phyloP scores from a whole-genome alignment of 2,797 vertebrate species.

The Rhincodon typus region DNA sequence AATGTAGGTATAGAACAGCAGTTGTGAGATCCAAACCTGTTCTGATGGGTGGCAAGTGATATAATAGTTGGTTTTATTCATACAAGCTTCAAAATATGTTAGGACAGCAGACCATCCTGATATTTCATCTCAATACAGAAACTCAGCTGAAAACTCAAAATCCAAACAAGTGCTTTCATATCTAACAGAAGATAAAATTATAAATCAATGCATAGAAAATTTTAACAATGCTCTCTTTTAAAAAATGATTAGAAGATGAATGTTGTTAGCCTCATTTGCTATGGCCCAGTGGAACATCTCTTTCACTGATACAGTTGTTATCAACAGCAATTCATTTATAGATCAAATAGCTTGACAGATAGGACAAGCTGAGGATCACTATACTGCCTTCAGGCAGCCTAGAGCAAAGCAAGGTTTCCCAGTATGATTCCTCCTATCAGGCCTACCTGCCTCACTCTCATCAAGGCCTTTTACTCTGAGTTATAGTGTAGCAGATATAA shows the following conservation, averaged over 20 bases:
- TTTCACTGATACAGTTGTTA: constrained; percentile 76
- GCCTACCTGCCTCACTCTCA: constrained; percentile 55
- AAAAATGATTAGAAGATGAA: constrained; percentile 75
- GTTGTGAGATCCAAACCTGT: neutral
- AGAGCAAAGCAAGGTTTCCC: constrained; percentile 58
- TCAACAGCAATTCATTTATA: constrained; percentile 82
- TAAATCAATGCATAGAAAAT: constrained; percentile 73
- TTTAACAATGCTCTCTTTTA: constrained; percentile 70
- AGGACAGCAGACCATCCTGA: neutral
- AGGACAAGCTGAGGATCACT: constrained; percentile 71
- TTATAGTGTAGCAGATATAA: constrained; percentile 45
- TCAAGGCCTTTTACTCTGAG: constrained; percentile 38
- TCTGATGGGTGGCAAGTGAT: constrained; percentile 6
- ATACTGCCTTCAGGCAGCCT: constrained; percentile 64
- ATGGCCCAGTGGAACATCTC: constrained; percentile 69
- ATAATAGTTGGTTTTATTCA: constrained; percentile 22
- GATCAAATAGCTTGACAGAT: constrained; percentile 81
- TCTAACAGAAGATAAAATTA: constrained; percentile 66
- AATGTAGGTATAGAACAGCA: neutral
- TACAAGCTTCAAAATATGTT: constrained; percentile 24
- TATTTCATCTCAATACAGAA: neutral
- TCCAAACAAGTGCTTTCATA: constrained; percentile 68
- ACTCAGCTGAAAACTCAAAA: constrained; percentile 43
- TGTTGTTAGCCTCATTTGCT: constrained; percentile 70
- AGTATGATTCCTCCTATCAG: constrained; percentile 61